Evolutionary conservation across 2,113 vertebrate species (phyloP), one percentile per base, ranked within the genome.

Genomic region (Melanocharis versteri): DNA sequence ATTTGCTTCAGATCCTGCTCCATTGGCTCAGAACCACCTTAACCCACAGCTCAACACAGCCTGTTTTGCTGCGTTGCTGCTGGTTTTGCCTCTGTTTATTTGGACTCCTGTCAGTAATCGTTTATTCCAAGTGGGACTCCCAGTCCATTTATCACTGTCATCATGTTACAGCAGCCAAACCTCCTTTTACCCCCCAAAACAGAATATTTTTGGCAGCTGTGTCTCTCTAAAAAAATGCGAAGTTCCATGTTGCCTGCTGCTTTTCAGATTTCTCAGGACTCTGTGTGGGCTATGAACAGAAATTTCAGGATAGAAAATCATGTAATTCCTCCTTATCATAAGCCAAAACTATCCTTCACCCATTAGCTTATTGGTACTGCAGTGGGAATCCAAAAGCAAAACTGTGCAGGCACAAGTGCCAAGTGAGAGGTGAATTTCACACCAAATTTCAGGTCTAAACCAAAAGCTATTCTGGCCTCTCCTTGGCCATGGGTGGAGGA

Each of bases 41-140:
- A 84, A 72, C 61, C 69, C 77, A 50, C 60, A 48, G 82, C 58
- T 64, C 12, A 2, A 31, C 0, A 0, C 64, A 69, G 61, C 51
- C 1, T n/a, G n/a, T n/a, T n/a, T n/a, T n/a, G n/a, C n/a, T n/a
- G n/a, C n/a, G n/a, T n/a, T n/a, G n/a, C n/a, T n/a, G n/a, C n/a
- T 75, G 86, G 33, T 82, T 75, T 90, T 1, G 33, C 92, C 69
- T 87, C 51, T 62, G 35, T 96, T 94, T 69, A 15, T 48, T 87
- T 88, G 90, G 90, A 68, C 20, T 84, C 14, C 58, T 85, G 68
- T 93, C 73, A 92, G 76, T 28, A 79, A 73, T 39, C 5, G 8
- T 72, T 89, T 83, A 83, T 84, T 96, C 91, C 90, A 89, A 87
- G 60, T 56, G 54, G 77, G 83, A 83, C 61, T 96, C 53, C 66